Evolutionary conservation across 1,140 invertebrate genomes (phyloP), one percentile per base, ranked within the genome.

Genomic region (Amphibalanus amphitrite): DNA sequence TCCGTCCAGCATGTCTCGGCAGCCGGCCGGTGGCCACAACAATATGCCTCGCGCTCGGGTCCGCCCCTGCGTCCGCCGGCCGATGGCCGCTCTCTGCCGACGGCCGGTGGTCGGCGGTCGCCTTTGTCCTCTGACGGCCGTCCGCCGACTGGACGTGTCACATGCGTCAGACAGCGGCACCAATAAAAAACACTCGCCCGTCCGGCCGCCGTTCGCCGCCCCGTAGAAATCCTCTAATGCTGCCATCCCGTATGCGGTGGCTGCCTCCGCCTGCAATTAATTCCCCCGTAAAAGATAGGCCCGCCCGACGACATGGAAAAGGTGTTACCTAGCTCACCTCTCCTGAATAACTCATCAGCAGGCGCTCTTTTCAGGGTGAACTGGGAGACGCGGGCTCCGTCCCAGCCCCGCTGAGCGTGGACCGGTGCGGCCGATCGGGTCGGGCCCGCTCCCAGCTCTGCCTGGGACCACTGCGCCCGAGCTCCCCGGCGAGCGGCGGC

Each of bases 101-200:
- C n/a, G n/a, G n/a, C n/a, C n/a, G n/a, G n/a, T 38, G 33, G 33
- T 15, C 4, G 33, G 15, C 4, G 33, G 33, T 38, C 33, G 33
- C 33, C 33, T 38, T 38, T 38, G 33, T 38, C 33, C 33, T 15
- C 33, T 6, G 33, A 6, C 33, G 33, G 33, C 33, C 33, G 33
- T 38, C 47, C 47, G 47, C 47, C 47, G 10, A 59, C 47, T 59
- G 47, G 33, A 38, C 33, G 33, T 38, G 33, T 38, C 33, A 38
- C 33, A 59, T 59, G 47, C 47, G 20, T 23, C 47, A 59, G 47
- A 23, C 47, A 23, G 20, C 47, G 47, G 10, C 10, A 20, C 47
- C 47, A 59, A 59, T 59, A 59, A 59, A 59, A 59, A 59, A 59
- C 47, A 59, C 47, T 59, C 47, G 47, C 47, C 47, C 47, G 47